phyloP scores from a whole-genome alignment of 2,113 vertebrate genomes.

The Machaerirhynchus nigripectus region DNA sequence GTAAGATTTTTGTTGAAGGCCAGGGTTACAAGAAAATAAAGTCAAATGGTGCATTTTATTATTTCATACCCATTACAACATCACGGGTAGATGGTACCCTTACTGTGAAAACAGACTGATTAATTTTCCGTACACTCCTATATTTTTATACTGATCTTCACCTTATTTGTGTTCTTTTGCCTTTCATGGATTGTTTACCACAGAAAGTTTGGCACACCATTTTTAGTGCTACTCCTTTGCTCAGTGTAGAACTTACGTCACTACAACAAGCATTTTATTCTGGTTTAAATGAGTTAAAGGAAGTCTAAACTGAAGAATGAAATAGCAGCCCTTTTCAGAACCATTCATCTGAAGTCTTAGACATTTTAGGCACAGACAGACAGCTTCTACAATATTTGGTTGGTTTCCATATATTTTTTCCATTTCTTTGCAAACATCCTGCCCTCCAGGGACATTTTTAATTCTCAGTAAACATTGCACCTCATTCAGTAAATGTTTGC shows the following conservation, averaged over 20 bases:
- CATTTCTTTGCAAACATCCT: not conserved
- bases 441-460: not conserved
- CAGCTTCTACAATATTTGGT: not conserved
- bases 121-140: not conserved
- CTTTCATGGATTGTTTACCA: not conserved
- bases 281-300: not conserved
- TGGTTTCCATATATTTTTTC: not conserved
- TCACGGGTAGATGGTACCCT: not conserved
- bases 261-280: not conserved
- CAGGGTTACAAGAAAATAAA: conserved; percentile 66
- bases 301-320: not conserved
- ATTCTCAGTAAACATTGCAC: not conserved
- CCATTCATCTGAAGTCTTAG: not conserved
- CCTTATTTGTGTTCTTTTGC: conserved; percentile 13
- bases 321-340: not conserved
- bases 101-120: not conserved
- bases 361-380: not conserved
- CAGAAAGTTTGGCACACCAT: not conserved
- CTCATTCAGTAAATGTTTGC: not conserved
- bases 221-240: not conserved
- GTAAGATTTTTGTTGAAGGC: not conserved
- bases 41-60: conserved; percentile 61
- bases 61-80: not conserved
- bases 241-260: not conserved
- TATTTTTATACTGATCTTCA: not conserved